Evolutionary conservation across 2,113 vertebrate species (phyloP), one percentile per base, ranked within the genome.

Genomic region (Procavia capensis): DNA sequence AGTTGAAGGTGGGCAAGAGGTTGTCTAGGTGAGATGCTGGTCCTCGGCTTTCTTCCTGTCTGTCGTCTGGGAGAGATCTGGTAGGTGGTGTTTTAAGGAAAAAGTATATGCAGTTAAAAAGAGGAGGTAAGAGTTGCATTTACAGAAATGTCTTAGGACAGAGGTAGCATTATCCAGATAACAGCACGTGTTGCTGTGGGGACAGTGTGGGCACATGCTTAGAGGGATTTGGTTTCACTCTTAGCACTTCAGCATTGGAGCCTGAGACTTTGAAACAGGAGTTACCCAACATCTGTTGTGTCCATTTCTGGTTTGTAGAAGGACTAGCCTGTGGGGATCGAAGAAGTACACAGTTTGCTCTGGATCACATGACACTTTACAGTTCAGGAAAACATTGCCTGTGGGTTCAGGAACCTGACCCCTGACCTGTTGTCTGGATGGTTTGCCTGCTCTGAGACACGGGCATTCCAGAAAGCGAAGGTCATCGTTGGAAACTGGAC

Each of bases 401-500:
- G 64, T 94, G 64, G 75, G 83, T 78, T 94, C 93, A 86, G 95
- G 93, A 96, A 93, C 75, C 83, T 93, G 95, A 74, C 93, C 91
- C 96, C 76, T 97, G 97, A 96, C 97, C 96, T 97, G 96, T 97
- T 95, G 96, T 94, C 93, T 94, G 95, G 88, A 94, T 90, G 82
- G 54, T 86, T 91, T 47, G 70, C 91, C 45, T 96, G 87, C 82
- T 92, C 79, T 86, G 94, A 93, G 75, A 76, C 64, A 80, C 27
- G 59, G 82, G 96, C 97, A 97, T 98, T 98, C 98, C 98, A 95
- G 83, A 97, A 90, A 80, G 95, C 88, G 87, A 50, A 98, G 97
- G 91, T 97, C 97, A 98, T 70, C 85, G 85, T 79, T 98, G 97
- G 97, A 93, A 66, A 74, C 9, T 1, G 27, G 92, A 97, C 97